These are phyloP conservation scores for Tapera naevia DNA, from an alignment of 2,797 vertebrate species.

Conservation along the genomic window DNA sequence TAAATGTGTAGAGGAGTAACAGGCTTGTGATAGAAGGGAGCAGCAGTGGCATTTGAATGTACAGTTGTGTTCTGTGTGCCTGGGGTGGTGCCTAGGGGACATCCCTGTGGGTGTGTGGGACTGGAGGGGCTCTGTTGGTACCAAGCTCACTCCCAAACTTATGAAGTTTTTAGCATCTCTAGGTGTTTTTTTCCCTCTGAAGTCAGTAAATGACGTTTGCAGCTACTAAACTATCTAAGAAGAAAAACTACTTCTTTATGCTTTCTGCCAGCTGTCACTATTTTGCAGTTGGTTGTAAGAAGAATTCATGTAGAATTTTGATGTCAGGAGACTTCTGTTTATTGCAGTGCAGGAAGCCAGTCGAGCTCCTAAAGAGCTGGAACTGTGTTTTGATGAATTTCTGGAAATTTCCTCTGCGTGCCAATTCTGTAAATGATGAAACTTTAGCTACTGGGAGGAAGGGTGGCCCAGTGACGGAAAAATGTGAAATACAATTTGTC, in stretches of 20 bases:
- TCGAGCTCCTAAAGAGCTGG: neutral
- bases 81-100: accelerated
- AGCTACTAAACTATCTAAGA: neutral
- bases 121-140: neutral
- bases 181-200: neutral
- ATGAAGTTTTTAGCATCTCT: neutral
- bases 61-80: neutral
- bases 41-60: neutral
- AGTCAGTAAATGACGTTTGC: neutral
- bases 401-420: neutral
- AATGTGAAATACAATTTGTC: neutral
- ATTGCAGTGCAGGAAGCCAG: neutral
- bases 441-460: neutral
- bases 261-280: neutral
- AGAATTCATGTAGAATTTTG: neutral
- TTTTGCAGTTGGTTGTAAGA: neutral
- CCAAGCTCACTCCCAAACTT: neutral
- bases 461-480: neutral
- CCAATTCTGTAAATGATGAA: neutral
- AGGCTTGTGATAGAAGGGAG: neutral
- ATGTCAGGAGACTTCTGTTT: neutral
- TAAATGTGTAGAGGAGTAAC: neutral
- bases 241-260: neutral
- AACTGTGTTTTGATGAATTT: neutral
- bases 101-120: neutral